phyloP scores from a whole-genome alignment of 2,797 vertebrate species.

The Kryptolebias ocellatus region DNA sequence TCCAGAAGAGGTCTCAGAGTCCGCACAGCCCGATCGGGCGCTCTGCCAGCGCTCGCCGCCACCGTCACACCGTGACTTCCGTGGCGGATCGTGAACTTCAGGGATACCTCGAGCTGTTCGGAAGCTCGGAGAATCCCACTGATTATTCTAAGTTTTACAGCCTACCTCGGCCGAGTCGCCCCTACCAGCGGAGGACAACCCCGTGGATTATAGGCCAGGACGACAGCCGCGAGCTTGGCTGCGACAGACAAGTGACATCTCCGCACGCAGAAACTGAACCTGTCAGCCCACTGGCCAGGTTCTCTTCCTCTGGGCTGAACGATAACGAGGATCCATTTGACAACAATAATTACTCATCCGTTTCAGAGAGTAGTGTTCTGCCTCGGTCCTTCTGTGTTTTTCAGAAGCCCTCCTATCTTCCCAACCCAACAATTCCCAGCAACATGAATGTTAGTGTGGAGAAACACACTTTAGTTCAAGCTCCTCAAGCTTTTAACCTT shows the following conservation, averaged over 20 bases:
- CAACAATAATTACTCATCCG: slow-evolving; percentile 65
- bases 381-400: slow-evolving; percentile 64
- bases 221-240: slow-evolving; percentile 75
- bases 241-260: slow-evolving; percentile 69
- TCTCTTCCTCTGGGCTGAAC: slow-evolving; percentile 68
- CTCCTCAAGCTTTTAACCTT: slow-evolving; percentile 84
- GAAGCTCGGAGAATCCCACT: slow-evolving; percentile 55
- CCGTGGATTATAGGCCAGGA: slow-evolving; percentile 84
- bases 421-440: slow-evolving; percentile 45
- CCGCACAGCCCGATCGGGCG: slow-evolving; percentile 87
- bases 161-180: slow-evolving; percentile 85
- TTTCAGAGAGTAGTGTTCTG: slow-evolving; percentile 75
- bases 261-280: slow-evolving; percentile 75
- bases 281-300: slow-evolving; percentile 73
- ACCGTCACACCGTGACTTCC: slow-evolving; percentile 86
- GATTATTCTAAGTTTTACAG: slow-evolving; percentile 89
- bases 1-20: slow-evolving; percentile 84
- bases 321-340: slow-evolving; percentile 60
- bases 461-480: slow-evolving; percentile 85
- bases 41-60: slow-evolving; percentile 88
- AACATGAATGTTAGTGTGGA: slow-evolving; percentile 83
- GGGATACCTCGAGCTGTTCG: slow-evolving; percentile 86
- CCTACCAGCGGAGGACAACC: slow-evolving; percentile 71
- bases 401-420: slow-evolving; percentile 56
- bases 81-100: slow-evolving; percentile 87